Evolutionary conservation across 2,113 vertebrate species (phyloP).

Genomic region (Phalacrocorax brasilianus): DNA sequence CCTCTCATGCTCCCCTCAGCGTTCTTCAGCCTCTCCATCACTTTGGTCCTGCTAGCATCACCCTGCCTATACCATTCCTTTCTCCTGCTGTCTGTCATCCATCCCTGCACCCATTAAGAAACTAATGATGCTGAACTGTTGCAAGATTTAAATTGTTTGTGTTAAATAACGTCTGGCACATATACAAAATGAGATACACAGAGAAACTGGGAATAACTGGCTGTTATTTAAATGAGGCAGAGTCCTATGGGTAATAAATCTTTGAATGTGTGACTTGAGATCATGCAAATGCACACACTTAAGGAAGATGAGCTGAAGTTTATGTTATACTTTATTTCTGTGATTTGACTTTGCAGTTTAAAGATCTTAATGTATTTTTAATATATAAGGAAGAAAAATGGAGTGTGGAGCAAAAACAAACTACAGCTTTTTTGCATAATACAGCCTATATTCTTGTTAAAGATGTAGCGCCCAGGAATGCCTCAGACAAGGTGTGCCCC

Average conservation of each 20-base stretch:
- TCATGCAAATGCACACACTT: background rate
- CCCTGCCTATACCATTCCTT: background rate
- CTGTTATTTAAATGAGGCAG: background rate
- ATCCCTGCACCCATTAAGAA: background rate
- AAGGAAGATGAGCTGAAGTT: background rate
- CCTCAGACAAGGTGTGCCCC: background rate
- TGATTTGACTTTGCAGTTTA: background rate
- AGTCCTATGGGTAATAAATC: background rate
- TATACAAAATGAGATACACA: background rate
- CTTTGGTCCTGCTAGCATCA: fast-evolving
- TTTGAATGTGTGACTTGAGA: background rate
- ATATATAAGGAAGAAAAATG: background rate
- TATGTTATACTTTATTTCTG: background rate
- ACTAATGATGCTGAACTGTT: background rate
- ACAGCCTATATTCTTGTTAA: background rate
- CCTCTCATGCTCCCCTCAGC: background rate
- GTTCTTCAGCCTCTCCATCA: background rate
- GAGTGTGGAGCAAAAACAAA: background rate
- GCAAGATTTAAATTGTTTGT: slow-evolving; percentile 13
- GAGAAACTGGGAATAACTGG: background rate
- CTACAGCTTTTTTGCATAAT: background rate
- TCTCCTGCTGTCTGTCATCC: background rate
- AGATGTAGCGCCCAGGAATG: background rate
- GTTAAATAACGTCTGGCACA: slow-evolving; percentile 5
- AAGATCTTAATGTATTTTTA: background rate